These are phyloP conservation scores for Rhysida immarginata DNA, from an alignment of 1,140 invertebrate species.

Conservation along the genomic window DNA sequence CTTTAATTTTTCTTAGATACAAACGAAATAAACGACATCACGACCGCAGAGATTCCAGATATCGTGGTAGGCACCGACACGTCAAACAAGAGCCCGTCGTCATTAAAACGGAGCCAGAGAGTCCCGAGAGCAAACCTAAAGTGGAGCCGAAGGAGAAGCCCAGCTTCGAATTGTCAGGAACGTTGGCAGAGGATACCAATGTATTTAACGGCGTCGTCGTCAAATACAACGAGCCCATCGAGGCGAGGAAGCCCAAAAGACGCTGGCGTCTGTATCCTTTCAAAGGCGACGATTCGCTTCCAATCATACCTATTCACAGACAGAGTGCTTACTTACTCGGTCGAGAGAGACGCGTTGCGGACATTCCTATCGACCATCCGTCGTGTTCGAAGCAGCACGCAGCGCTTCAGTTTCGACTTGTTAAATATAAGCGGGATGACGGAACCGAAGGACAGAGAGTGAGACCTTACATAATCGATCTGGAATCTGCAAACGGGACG, in stretches of 20 bases:
- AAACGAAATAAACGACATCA: too few relatives aligned
- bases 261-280: conserved; percentile 95
- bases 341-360: conserved; percentile 79
- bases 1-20: too few relatives aligned
- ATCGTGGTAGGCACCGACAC: too few relatives aligned
- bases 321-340: conserved; percentile 95
- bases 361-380: conserved; percentile 94
- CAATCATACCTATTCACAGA: conserved; percentile 82
- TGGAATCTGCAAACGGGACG: conserved; percentile 95
- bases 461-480: conserved; percentile 87
- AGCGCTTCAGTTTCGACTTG: conserved; percentile 81
- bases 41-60: too few relatives aligned
- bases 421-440: conserved; percentile 59
- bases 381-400: conserved; percentile 98
- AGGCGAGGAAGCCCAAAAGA: conserved; percentile 84
- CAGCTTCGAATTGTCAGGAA: conserved; percentile 86
- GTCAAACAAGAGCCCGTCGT: neutral
- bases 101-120: neutral
- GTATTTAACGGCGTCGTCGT: conserved; percentile 91
- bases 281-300: conserved; percentile 81
- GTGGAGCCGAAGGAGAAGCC: conserved; percentile 61
- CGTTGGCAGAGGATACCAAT: conserved; percentile 90
- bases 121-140: conserved; percentile 22
- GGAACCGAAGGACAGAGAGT: conserved; percentile 48
- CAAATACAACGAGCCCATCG: conserved; percentile 91